phyloP scores from a whole-genome alignment of 2,113 vertebrate species.

The Chaenogobius annularis region DNA sequence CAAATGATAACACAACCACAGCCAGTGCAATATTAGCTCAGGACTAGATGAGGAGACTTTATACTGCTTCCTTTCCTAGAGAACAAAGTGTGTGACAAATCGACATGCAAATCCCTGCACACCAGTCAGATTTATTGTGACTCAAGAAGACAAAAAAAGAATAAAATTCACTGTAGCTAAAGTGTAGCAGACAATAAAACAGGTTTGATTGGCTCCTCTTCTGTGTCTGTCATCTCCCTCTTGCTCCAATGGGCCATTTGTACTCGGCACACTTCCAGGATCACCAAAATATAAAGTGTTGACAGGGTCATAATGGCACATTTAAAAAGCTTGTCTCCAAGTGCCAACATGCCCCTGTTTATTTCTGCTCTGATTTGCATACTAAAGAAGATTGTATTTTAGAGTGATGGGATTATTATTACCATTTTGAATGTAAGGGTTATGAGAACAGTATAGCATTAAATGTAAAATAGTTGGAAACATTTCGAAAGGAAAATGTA shows the following conservation, averaged over 20 bases:
- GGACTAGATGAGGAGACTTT: neutral
- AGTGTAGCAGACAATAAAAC: neutral
- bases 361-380: neutral
- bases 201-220: neutral
- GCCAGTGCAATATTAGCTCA: neutral
- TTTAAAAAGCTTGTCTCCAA: slow-evolving; percentile 7
- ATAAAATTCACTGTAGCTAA: neutral
- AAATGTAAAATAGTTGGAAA: too few relatives aligned
- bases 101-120: neutral
- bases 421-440: neutral
- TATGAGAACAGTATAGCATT: too few relatives aligned
- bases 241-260: neutral
- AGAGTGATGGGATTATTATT: neutral
- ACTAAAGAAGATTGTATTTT: neutral
- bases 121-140: neutral
- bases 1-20: neutral
- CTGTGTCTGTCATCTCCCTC: neutral
- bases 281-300: slow-evolving; percentile 7
- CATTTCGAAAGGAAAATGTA: too few relatives aligned
- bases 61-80: neutral
- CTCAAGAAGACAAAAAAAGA: neutral
- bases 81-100: neutral
- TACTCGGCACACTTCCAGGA: neutral
- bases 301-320: slow-evolving; percentile 1
- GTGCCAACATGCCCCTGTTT: neutral